A percentile compares a stretch with the other conserved stretches of the same genome.
These are phyloP conservation scores for Halocaridina rubra DNA, from an alignment of 2,888 invertebrate species.

Conservation along the genomic window DNA sequence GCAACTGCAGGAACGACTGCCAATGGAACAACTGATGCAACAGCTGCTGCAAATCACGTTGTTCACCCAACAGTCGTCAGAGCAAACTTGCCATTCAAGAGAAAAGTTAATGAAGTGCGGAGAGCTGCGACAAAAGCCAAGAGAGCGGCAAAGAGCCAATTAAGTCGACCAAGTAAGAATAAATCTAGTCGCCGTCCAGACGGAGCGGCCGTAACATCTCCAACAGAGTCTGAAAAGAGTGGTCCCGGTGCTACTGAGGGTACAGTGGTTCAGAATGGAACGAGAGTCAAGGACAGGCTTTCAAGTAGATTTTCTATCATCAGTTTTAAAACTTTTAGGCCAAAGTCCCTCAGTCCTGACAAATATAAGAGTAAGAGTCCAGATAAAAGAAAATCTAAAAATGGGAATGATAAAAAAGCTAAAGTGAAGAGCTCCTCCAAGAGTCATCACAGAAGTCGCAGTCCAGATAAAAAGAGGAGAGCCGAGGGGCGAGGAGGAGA, in stretches of 20 bases:
- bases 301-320: slow-evolving; percentile 63
- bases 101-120: slow-evolving; percentile 73
- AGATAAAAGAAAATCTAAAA: slow-evolving; percentile 60
- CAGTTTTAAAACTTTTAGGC: slow-evolving; percentile 60
- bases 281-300: slow-evolving; percentile 49
- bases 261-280: slow-evolving; percentile 1
- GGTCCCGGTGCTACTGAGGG: slow-evolving; percentile 25
- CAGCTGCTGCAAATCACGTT: slow-evolving; percentile 74
- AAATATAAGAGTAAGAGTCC: slow-evolving; percentile 57
- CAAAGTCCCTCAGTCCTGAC: slow-evolving; percentile 61
- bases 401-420: slow-evolving; percentile 52
- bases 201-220: slow-evolving; percentile 41
- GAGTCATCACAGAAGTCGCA: slow-evolving; percentile 45
- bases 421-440: slow-evolving; percentile 54
- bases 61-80: slow-evolving; percentile 86
- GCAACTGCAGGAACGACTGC: slow-evolving; percentile 77
- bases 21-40: slow-evolving; percentile 72
- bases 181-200: slow-evolving; percentile 49
- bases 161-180: slow-evolving; percentile 60
- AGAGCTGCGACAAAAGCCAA: slow-evolving; percentile 63
- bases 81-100: slow-evolving; percentile 87
- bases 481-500: slow-evolving; percentile 12
- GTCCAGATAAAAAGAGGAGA: slow-evolving; percentile 59
- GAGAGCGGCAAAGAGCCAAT: slow-evolving; percentile 59
- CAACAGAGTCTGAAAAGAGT: slow-evolving; percentile 56